phyloP scores from a whole-genome alignment of 2,888 invertebrate species.

The Venusia cambrica region DNA sequence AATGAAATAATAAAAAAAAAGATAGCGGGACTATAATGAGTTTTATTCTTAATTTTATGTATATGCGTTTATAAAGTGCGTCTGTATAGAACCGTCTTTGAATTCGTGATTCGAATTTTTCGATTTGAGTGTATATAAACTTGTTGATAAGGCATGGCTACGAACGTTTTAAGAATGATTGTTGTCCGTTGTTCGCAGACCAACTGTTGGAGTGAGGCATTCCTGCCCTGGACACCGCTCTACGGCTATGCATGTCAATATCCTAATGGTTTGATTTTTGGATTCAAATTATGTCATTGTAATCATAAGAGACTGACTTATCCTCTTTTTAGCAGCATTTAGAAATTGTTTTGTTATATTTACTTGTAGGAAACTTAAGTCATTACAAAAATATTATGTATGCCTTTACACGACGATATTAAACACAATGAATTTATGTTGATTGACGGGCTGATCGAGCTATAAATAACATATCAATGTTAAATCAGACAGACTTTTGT shows the following conservation, averaged over 20 bases:
- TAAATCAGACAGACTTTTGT: slow-evolving; percentile 50
- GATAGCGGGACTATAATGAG: too few species aligned
- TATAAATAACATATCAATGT: slow-evolving; percentile 71
- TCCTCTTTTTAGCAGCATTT: slow-evolving; percentile 73
- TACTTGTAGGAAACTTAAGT: slow-evolving; percentile 17
- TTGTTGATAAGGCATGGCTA: too few species aligned
- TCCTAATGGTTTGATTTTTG: slow-evolving; percentile 62
- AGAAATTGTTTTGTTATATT: slow-evolving; percentile 66
- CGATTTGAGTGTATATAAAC: too few species aligned
- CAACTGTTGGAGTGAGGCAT: too few species aligned
- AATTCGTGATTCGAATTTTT: too few species aligned
- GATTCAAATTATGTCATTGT: slow-evolving; percentile 61
- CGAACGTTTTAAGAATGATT: too few species aligned
- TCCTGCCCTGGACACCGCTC: slow-evolving; percentile 35
- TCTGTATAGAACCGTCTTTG: too few species aligned
- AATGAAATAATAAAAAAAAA: too few species aligned
- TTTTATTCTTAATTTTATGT: too few species aligned
- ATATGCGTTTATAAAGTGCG: too few species aligned
- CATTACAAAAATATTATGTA: slow-evolving; percentile 40
- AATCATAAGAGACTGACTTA: slow-evolving; percentile 76
- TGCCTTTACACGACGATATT: slow-evolving; percentile 34
- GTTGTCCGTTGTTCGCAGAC: too few species aligned
- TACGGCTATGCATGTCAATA: slow-evolving; percentile 42
- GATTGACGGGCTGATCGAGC: slow-evolving; percentile 44
- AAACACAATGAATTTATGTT: slow-evolving; percentile 32